These are phyloP conservation scores for Enteromius radiatus DNA, from an alignment of 2,797 vertebrate species.

Conservation along the genomic window DNA sequence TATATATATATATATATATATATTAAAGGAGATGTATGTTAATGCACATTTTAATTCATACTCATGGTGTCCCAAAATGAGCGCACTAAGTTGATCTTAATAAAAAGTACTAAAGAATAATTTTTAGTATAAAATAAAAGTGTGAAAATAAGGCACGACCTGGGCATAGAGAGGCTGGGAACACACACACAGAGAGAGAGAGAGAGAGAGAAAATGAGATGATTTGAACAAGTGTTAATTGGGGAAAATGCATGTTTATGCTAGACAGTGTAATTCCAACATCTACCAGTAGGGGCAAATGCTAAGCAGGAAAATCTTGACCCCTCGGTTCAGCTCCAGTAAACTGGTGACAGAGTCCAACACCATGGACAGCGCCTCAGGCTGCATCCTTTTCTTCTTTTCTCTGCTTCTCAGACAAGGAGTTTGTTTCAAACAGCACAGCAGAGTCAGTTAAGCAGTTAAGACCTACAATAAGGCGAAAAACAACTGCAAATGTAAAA, in stretches of 20 bases:
- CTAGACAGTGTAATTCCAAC: neutral
- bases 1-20: no score
- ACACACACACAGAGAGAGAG: neutral
- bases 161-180: neutral
- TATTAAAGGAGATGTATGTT: no score
- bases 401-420: slow-evolving; percentile 30
- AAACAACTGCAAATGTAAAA: slow-evolving; percentile 8
- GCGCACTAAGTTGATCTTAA: no score
- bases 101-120: no score
- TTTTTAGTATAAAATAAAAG: no score
- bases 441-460: slow-evolving; percentile 24
- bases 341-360: slow-evolving; percentile 48
- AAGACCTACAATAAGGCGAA: slow-evolving; percentile 8
- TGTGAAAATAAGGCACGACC: neutral
- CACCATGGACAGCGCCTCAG: slow-evolving; percentile 50
- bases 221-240: neutral
- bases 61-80: no score
- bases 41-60: no score
- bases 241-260: neutral
- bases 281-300: neutral
- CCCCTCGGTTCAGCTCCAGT: neutral
- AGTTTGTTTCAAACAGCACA: slow-evolving; percentile 1
- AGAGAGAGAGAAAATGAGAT: neutral
- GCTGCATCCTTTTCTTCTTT: slow-evolving; percentile 24
- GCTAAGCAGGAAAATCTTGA: neutral